These are phyloP conservation scores for Oligia strigilis DNA, from an alignment of 2,888 invertebrate species.

Conservation along the genomic window DNA sequence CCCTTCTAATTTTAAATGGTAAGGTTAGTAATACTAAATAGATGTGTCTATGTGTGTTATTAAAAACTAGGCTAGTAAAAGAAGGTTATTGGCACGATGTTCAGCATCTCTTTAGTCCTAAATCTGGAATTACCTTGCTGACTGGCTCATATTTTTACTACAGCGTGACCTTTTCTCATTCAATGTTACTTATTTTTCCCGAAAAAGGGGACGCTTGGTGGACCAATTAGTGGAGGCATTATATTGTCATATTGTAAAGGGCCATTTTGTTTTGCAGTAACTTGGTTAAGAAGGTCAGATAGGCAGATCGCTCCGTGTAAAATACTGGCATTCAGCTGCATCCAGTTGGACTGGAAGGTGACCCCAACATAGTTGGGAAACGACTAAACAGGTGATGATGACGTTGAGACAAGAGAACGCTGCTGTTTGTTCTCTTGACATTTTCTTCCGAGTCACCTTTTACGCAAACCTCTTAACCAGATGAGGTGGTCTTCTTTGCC, in stretches of 20 bases:
- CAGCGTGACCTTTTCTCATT: too few species aligned
- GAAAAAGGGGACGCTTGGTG: too few species aligned
- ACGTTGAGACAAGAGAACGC: not conserved
- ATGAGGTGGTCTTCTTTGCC: not conserved
- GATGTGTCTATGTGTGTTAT: not conserved
- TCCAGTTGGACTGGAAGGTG: not conserved
- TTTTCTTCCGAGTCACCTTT: constrained; percentile 3
- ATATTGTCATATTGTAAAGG: too few species aligned
- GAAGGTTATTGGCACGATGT: too few species aligned
- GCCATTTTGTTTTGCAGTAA: too few species aligned
- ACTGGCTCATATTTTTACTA: too few species aligned
- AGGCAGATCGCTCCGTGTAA: not conserved
- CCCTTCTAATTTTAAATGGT: constrained; percentile 49
- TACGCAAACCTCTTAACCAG: not conserved
- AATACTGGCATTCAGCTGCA: not conserved
- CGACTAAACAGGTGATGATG: not conserved
- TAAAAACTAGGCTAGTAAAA: not conserved
- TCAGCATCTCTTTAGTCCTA: too few species aligned
- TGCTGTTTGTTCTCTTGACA: not conserved
- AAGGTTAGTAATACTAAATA: constrained; percentile 15
- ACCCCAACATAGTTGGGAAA: not conserved
- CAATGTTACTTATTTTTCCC: too few species aligned
- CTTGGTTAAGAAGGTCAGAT: not conserved
- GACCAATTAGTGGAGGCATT: too few species aligned
- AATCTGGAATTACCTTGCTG: too few species aligned